phyloP scores from a whole-genome alignment of 2,888 invertebrate species.

The Neoascia interrupta region DNA sequence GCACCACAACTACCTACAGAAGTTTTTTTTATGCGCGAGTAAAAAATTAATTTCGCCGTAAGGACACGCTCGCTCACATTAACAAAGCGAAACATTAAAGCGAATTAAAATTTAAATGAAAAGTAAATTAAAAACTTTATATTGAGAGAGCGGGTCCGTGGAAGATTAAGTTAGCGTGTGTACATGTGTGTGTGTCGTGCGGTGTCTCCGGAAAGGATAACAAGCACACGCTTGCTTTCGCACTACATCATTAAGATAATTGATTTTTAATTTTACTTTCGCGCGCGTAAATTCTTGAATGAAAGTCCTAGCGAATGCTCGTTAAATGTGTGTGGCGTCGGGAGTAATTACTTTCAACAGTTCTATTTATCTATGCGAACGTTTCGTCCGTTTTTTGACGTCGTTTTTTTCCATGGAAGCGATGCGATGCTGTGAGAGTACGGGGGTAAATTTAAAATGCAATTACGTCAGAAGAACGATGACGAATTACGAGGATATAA shows the following conservation, averaged over 20 bases:
- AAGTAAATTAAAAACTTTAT: constrained; percentile 27
- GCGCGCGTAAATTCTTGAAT: constrained; percentile 34
- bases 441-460: constrained; percentile 21
- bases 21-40: not conserved
- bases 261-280: constrained; percentile 54
- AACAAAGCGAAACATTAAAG: constrained; percentile 17
- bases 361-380: constrained; percentile 20
- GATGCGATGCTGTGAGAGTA: not conserved
- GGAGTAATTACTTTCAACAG: constrained; percentile 39
- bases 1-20: no score
- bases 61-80: not conserved
- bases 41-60: not conserved
- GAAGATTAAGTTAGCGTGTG: no score
- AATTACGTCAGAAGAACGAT: constrained; percentile 8
- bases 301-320: constrained; percentile 20
- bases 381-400: not conserved
- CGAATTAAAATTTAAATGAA: constrained; percentile 38
- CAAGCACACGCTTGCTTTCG: constrained; percentile 15
- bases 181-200: no score
- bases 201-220: constrained; percentile 29
- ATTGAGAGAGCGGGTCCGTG: no score
- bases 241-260: constrained; percentile 56
- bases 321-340: constrained; percentile 25
- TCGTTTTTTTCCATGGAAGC: not conserved
- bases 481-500: constrained; percentile 10